phyloP scores from a whole-genome alignment of 2,113 vertebrate genomes.

The Dasyurus viverrinus region DNA sequence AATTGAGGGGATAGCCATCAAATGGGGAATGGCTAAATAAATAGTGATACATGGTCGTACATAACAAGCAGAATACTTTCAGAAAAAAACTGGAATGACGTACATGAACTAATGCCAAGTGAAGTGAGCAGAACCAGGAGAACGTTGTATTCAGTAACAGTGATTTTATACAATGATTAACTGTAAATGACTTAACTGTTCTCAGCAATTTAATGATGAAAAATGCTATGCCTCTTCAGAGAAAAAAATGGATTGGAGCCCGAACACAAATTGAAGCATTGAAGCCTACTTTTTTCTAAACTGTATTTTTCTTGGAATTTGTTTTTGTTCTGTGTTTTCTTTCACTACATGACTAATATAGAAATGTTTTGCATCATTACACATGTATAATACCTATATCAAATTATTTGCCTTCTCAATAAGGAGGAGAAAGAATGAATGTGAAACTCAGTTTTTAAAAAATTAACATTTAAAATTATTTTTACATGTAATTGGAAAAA shows the following conservation, averaged over 20 bases:
- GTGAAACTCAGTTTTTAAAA: not conserved
- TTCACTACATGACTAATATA: too few relatives aligned
- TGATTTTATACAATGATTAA: not conserved
- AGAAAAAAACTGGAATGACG: not conserved
- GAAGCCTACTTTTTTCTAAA: too few relatives aligned
- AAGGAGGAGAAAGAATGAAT: not conserved
- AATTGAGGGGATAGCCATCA: not conserved
- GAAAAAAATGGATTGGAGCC: not conserved
- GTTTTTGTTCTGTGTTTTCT: too few relatives aligned
- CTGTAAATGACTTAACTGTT: not conserved
- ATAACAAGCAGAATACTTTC: not conserved
- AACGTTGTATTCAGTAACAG: not conserved
- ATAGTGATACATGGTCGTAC: not conserved
- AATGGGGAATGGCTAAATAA: not conserved
- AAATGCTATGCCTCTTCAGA: not conserved
- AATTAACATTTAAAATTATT: not conserved
- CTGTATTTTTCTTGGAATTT: too few relatives aligned
- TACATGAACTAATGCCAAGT: too few relatives aligned
- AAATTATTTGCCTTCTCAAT: not conserved
- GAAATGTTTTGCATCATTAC: not conserved
- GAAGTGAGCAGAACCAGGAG: too few relatives aligned
- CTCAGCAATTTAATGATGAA: not conserved
- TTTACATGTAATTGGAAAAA: not conserved
- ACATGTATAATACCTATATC: not conserved
- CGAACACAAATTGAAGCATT: too few relatives aligned